Conservation (phyloP, 2,888 invertebrate genomes). For the Diadegma fenestrale region DNA sequence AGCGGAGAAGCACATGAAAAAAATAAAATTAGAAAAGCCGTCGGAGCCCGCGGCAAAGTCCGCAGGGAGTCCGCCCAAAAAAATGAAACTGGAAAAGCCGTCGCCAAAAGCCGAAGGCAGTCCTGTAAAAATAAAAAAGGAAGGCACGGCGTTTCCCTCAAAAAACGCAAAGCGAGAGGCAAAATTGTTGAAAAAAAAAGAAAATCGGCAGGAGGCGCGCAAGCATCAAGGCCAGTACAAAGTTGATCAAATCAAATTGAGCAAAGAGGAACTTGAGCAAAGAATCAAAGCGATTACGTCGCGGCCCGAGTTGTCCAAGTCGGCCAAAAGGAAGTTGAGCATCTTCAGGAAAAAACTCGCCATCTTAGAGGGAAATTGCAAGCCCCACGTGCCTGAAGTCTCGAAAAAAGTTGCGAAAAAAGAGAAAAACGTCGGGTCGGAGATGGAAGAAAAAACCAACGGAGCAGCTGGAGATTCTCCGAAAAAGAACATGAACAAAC, state of each 20-base stretch:
- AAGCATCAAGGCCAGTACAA: conserved; percentile 58
- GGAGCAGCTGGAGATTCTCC: not conserved
- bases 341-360: conserved; percentile 73
- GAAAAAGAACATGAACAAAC: not conserved
- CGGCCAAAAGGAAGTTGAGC: conserved; percentile 74
- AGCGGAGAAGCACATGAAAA: not conserved
- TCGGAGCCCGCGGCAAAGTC: not conserved
- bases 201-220: conserved; percentile 49
- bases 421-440: not conserved
- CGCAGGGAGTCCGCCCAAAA: not conserved
- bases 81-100: not conserved
- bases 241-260: conserved; percentile 23
- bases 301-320: conserved; percentile 73
- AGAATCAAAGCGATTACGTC: conserved; percentile 73
- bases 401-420: not conserved
- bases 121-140: not conserved
- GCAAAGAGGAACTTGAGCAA: conserved; percentile 68
- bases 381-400: not conserved
- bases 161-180: conserved; percentile 10
- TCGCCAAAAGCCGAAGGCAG: not conserved
- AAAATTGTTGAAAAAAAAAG: conserved; percentile 23
- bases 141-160: not conserved
- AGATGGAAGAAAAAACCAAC: not conserved
- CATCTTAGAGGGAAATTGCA: conserved; percentile 53
- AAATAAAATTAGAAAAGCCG: not conserved